Conservation (phyloP, 2,797 vertebrate species). For the Sebastes minor region DNA sequence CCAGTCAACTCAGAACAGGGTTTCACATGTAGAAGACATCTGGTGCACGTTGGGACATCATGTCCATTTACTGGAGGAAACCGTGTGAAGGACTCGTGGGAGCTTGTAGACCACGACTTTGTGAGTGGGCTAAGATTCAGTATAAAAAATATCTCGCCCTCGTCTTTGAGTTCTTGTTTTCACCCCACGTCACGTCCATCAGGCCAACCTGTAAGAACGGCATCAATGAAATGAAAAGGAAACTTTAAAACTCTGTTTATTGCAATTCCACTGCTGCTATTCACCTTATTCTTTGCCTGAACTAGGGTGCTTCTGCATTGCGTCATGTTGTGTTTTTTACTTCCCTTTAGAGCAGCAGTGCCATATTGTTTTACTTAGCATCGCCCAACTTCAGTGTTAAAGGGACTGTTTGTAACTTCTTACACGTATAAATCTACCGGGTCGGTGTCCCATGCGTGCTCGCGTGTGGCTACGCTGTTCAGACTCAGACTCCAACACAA, state of each 20-base stretch:
- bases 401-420: too few relatives aligned
- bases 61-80: conserved; percentile 51
- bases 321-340: too few relatives aligned
- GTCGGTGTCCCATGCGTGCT: too few relatives aligned
- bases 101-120: conserved; percentile 55
- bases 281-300: too few relatives aligned
- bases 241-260: background rate
- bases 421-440: too few relatives aligned
- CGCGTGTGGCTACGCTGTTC: too few relatives aligned
- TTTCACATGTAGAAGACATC: conserved; percentile 38
- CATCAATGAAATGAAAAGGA: background rate
- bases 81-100: conserved; percentile 35
- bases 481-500: too few relatives aligned
- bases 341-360: too few relatives aligned
- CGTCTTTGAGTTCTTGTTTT: conserved; percentile 47
- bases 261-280: background rate
- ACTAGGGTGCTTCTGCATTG: too few relatives aligned
- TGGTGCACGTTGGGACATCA: conserved; percentile 24
- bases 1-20: conserved; percentile 27
- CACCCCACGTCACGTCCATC: conserved; percentile 11
- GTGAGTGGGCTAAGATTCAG: conserved; percentile 54
- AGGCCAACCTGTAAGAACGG: conserved; percentile 48
- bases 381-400: too few relatives aligned
- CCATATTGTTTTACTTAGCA: too few relatives aligned
- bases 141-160: conserved; percentile 76